Conservation (phyloP, 2,113 vertebrate species). For the Clarias gariepinus region DNA sequence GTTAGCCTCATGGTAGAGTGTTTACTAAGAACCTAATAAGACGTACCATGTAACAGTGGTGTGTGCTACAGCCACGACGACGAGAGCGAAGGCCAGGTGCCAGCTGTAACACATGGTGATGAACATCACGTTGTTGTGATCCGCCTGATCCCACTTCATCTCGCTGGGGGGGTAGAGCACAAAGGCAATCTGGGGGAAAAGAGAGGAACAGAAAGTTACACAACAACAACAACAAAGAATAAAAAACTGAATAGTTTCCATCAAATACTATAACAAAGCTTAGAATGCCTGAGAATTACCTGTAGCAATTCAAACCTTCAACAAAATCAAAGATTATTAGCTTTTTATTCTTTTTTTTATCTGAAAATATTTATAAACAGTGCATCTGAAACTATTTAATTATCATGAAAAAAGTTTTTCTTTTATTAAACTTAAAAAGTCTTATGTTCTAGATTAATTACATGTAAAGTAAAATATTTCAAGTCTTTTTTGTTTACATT, state of each 20-base stretch:
- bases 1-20: too few species aligned
- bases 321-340: too few species aligned
- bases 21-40: too few species aligned
- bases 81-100: slow-evolving; percentile 83
- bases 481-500: too few species aligned
- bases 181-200: slow-evolving; percentile 82
- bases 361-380: too few species aligned
- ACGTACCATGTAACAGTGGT: slow-evolving; percentile 84
- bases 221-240: background rate
- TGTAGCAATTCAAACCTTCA: too few species aligned
- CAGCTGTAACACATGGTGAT: slow-evolving; percentile 90
- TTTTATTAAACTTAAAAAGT: too few species aligned
- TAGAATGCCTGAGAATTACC: background rate
- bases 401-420: too few species aligned
- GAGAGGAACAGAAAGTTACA: background rate
- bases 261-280: background rate
- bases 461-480: too few species aligned
- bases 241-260: background rate
- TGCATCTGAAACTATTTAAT: too few species aligned
- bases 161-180: slow-evolving; percentile 86
- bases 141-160: slow-evolving; percentile 81
- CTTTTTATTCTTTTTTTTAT: too few species aligned
- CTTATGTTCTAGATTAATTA: too few species aligned
- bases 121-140: slow-evolving; percentile 86
- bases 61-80: slow-evolving; percentile 77